Percentiles rank a stretch among this genome's conserved stretches.
Conservation (phyloP, 2,113 vertebrate species). For the Eulemur rufifrons region DNA sequence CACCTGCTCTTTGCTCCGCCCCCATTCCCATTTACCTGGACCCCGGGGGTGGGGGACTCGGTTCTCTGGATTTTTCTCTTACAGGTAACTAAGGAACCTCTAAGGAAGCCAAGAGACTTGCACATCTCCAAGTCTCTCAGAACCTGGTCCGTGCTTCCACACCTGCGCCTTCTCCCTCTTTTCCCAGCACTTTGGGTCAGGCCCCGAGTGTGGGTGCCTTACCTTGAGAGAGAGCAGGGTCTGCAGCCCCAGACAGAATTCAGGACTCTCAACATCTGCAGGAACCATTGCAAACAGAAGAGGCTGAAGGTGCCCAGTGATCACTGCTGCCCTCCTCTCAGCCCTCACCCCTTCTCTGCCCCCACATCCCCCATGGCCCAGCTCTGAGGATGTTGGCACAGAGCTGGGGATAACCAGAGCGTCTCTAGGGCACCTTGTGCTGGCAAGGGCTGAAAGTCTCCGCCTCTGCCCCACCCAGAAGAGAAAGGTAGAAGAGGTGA, state of each 20-base stretch:
- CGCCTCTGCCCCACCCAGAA: background rate
- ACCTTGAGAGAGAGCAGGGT: slow-evolving; percentile 94
- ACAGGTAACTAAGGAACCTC: background rate
- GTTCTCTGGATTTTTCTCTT: background rate
- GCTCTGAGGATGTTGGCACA: background rate
- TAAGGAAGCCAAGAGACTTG: background rate
- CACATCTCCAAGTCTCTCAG: background rate
- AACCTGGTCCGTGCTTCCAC: background rate
- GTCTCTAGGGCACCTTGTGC: background rate
- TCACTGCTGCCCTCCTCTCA: background rate
- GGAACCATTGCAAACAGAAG: slow-evolving; percentile 62
- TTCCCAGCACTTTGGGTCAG: background rate
- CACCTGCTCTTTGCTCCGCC: background rate
- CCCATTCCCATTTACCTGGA: background rate
- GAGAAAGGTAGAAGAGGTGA: background rate
- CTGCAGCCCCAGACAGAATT: slow-evolving; percentile 93
- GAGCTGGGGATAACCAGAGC: background rate
- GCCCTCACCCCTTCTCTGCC: background rate
- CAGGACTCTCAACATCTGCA: slow-evolving; percentile 89
- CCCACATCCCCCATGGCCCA: background rate
- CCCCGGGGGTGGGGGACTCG: background rate
- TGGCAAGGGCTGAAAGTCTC: background rate
- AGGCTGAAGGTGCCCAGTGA: background rate
- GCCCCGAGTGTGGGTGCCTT: slow-evolving; percentile 72
- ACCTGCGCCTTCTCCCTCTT: background rate